These are phyloP conservation scores for Mastacembelus armatus DNA, from an alignment of 2,797 vertebrate species.

Conservation along the genomic window DNA sequence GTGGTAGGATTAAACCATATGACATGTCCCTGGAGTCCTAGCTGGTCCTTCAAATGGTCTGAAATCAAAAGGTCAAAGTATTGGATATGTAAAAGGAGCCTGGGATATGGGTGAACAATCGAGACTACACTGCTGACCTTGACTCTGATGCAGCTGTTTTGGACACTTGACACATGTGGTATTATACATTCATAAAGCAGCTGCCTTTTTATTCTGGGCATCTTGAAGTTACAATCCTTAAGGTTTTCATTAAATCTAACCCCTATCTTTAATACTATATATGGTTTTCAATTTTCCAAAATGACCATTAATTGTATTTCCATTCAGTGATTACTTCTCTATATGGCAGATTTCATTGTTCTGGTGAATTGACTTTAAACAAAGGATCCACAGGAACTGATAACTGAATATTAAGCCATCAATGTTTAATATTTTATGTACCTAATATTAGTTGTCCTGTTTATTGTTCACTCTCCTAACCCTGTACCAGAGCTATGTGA, in stretches of 20 bases:
- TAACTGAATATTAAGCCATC: background rate
- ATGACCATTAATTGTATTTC: background rate
- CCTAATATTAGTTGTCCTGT: background rate
- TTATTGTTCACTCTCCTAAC: background rate
- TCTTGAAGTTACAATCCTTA: background rate
- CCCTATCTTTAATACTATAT: background rate
- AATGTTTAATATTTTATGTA: background rate
- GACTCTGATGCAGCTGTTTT: conserved; percentile 21
- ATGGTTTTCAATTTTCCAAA: background rate
- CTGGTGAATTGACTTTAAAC: background rate
- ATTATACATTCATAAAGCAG: background rate
- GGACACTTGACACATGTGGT: background rate
- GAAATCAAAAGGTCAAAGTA: conserved; percentile 67
- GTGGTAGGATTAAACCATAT: conserved; percentile 68
- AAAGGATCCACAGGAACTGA: background rate
- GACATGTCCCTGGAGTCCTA: conserved; percentile 60
- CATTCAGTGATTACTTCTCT: background rate
- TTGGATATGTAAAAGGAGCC: conserved; percentile 44
- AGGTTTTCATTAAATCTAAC: background rate
- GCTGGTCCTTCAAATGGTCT: conserved; percentile 63
- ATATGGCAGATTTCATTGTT: background rate
- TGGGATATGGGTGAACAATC: conserved; percentile 32
- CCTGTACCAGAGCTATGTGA: background rate
- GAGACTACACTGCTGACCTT: conserved; percentile 58
- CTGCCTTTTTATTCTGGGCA: conserved; percentile 4